phyloP scores from a whole-genome alignment of 2,113 vertebrate species.

The Leucoraja erinaceus region DNA sequence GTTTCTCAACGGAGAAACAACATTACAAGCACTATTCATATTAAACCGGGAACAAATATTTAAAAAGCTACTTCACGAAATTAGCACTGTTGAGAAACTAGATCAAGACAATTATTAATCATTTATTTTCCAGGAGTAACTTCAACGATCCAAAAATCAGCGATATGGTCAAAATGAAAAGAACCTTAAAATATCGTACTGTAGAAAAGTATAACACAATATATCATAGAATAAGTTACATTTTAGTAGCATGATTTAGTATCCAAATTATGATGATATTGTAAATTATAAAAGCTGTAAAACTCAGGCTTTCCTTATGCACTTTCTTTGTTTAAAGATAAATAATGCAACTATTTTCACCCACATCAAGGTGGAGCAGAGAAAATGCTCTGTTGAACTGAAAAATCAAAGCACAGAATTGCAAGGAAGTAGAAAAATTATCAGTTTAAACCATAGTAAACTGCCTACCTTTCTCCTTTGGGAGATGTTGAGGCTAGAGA shows the following conservation, averaged over 20 bases:
- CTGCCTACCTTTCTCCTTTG: slow-evolving; percentile 92
- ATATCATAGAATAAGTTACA: not conserved
- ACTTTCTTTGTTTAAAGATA: not conserved
- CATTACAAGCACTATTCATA: not conserved
- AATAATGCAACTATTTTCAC: not conserved
- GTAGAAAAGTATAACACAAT: not conserved
- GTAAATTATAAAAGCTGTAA: not conserved
- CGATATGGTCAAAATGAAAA: not conserved
- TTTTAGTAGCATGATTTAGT: not conserved
- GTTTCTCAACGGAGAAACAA: not conserved
- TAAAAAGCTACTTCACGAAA: not conserved
- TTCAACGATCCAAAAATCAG: not conserved
- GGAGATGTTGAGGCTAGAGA: slow-evolving; percentile 89
- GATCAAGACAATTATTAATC: not conserved
- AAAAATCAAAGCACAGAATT: not conserved
- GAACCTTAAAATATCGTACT: not conserved
- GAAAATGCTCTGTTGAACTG: not conserved
- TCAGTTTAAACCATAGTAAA: not conserved
- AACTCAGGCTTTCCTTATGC: not conserved
- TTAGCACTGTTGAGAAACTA: not conserved
- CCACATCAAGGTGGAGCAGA: not conserved
- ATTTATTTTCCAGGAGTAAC: not conserved
- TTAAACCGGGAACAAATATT: not conserved
- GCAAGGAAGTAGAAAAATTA: not conserved
- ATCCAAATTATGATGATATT: not conserved